These are phyloP conservation scores for Carollia perspicillata DNA, from an alignment of 2,113 vertebrate species.

Conservation along the genomic window DNA sequence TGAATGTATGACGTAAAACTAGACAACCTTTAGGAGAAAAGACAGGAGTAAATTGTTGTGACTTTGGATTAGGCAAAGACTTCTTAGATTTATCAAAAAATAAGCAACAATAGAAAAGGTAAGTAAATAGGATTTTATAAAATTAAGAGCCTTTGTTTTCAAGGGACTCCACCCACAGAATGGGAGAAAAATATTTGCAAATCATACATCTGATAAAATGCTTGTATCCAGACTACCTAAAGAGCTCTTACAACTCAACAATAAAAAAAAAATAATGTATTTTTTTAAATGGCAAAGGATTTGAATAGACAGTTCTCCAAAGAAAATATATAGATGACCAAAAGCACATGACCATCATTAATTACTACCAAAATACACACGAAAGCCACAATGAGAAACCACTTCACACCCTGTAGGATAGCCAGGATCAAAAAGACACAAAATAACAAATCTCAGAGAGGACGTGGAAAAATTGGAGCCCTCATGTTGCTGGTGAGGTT, in stretches of 20 bases:
- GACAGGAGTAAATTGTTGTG: background rate
- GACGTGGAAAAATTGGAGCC: background rate
- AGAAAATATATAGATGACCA: background rate
- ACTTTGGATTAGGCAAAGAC: background rate
- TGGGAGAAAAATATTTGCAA: background rate
- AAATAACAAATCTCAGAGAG: background rate
- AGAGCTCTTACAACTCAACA: background rate
- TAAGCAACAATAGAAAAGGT: background rate
- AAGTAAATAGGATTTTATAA: background rate
- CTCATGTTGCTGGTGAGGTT: background rate
- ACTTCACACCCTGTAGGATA: background rate
- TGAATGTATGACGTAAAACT: background rate
- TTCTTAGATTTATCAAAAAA: background rate
- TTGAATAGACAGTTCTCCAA: background rate
- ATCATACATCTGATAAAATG: background rate
- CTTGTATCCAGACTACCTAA: background rate
- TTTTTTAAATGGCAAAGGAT: slow-evolving; percentile 6
- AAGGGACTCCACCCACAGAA: background rate
- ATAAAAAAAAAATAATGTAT: background rate
- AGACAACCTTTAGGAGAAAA: background rate
- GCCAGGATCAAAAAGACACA: background rate
- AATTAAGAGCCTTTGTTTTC: background rate
- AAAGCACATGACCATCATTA: background rate
- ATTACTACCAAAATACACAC: background rate
- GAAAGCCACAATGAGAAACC: background rate